Evolutionary conservation across 2,888 invertebrate species (phyloP).

Genomic region (Lamellibrachia columna): DNA sequence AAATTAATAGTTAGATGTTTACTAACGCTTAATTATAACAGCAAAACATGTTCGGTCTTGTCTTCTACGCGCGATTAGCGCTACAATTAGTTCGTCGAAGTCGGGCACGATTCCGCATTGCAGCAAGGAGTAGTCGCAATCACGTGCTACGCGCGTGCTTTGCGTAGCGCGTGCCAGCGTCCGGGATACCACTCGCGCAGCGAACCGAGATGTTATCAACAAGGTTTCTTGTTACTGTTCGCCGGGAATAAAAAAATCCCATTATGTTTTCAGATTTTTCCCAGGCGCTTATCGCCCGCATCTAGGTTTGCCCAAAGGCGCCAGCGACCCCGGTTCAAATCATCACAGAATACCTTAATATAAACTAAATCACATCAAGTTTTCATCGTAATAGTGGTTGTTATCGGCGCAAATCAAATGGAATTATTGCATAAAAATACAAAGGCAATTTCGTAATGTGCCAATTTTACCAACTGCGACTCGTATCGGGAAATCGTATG

Average conservation of each 20-base stretch:
- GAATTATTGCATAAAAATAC: constrained; percentile 16
- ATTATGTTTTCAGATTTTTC: constrained; percentile 10
- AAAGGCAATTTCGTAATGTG: constrained; percentile 16
- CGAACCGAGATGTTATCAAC: background rate
- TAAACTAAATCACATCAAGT: constrained; percentile 11
- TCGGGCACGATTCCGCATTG: too few relatives aligned
- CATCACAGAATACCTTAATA: constrained; percentile 12
- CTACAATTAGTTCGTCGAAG: too few relatives aligned
- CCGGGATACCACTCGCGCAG: background rate
- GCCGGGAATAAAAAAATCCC: background rate
- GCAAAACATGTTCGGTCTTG: too few relatives aligned
- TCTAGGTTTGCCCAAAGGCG: background rate
- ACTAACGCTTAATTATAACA: too few relatives aligned
- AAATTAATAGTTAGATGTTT: too few relatives aligned
- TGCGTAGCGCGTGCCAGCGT: background rate
- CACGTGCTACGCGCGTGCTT: background rate
- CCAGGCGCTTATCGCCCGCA: background rate
- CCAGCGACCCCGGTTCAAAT: background rate
- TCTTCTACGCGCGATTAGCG: too few relatives aligned
- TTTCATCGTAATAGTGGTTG: background rate
- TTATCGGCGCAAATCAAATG: background rate
- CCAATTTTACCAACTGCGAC: background rate
- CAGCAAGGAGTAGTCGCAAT: too few relatives aligned
- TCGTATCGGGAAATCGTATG: constrained; percentile 3
- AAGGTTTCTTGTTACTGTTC: background rate